A percentile compares a stretch with the other conserved stretches of the same genome.
Conservation (phyloP, 2,888 invertebrate genomes). For the Caenorhabditis afra region DNA sequence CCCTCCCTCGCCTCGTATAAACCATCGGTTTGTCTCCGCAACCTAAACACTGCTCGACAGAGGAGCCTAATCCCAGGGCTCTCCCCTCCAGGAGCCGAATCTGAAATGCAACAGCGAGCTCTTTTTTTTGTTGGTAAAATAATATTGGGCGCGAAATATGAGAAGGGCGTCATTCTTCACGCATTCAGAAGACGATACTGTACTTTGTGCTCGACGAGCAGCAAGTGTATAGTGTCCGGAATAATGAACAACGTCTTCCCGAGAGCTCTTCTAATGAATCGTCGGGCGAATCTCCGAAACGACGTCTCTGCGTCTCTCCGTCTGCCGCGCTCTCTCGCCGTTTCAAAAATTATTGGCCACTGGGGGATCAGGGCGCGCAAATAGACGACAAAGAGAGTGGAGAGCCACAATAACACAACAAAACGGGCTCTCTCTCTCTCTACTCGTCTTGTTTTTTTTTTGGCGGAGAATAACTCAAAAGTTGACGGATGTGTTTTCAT, state of each 20-base stretch:
- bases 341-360: conserved; percentile 55
- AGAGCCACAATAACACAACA: conserved; percentile 42
- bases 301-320: conserved; percentile 32
- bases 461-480: conserved; percentile 30
- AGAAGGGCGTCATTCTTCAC: not conserved
- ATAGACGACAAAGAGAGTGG: conserved; percentile 9
- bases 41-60: conserved; percentile 17
- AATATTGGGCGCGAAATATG: conserved; percentile 18
- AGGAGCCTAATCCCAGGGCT: conserved; percentile 1
- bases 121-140: conserved; percentile 19
- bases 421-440: not conserved
- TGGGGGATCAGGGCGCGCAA: conserved; percentile 42
- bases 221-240: conserved; percentile 28
- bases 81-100: too few relatives aligned
- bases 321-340: conserved; percentile 16
- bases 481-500: conserved; percentile 43
- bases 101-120: not conserved
- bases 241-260: conserved; percentile 32
- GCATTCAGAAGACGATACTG: not conserved
- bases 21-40: conserved; percentile 8
- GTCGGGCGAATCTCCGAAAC: conserved; percentile 15
- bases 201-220: not conserved
- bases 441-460: conserved; percentile 5
- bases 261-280: conserved; percentile 50
- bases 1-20: conserved; percentile 3